These are phyloP conservation scores for Papilio helenus DNA, from an alignment of 1,140 invertebrate species.

Conservation along the genomic window DNA sequence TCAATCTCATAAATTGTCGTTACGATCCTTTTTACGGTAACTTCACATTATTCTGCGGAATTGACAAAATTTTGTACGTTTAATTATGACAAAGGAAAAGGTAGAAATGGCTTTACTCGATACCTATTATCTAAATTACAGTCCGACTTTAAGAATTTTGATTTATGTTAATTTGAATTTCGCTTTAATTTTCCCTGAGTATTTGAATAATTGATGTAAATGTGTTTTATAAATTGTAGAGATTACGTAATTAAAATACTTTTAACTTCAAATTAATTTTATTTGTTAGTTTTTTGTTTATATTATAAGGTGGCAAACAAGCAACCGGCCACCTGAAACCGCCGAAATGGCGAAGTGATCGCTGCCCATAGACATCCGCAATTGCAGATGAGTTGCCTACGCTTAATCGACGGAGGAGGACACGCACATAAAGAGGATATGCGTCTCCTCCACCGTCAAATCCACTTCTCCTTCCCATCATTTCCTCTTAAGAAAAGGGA, in stretches of 20 bases:
- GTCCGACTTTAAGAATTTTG: not conserved
- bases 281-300: no score
- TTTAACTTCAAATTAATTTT: no score
- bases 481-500: no score
- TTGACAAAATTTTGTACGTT: slow-evolving; percentile 27
- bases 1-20: slow-evolving; percentile 7
- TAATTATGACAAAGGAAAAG: slow-evolving; percentile 29
- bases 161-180: not conserved
- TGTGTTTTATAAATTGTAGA: not conserved
- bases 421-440: no score
- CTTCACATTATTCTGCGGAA: not conserved
- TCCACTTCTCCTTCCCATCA: no score
- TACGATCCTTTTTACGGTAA: slow-evolving; percentile 8
- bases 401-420: no score
- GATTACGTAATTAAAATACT: not conserved
- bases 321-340: no score
- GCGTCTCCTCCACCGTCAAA: no score
- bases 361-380: no score
- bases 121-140: not conserved
- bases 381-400: no score
- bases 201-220: slow-evolving; percentile 24
- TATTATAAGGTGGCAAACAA: no score
- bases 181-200: not conserved
- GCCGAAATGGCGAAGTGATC: no score
- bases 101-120: not conserved